Conservation (phyloP, 2,113 vertebrate species). For the Copsychus sechellarum region DNA sequence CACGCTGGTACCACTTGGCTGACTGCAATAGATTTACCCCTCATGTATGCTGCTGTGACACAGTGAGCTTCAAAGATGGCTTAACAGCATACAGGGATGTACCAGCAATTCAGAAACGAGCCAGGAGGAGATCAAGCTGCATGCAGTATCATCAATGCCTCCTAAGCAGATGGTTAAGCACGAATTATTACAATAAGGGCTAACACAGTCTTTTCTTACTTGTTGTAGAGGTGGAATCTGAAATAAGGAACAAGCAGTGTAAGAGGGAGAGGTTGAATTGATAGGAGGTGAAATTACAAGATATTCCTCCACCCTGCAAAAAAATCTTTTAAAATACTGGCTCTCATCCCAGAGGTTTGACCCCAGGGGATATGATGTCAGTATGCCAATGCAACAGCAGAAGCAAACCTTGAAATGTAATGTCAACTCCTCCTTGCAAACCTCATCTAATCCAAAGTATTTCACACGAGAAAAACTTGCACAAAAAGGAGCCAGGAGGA, state of each 20-base stretch:
- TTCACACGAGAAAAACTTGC: neutral
- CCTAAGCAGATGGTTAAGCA: neutral
- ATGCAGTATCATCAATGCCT: neutral
- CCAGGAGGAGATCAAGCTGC: conserved; percentile 6
- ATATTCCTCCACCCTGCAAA: conserved; percentile 2
- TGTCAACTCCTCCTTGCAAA: conserved; percentile 13
- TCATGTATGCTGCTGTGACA: neutral
- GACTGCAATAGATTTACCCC: conserved; percentile 7
- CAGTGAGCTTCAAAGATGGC: conserved; percentile 34
- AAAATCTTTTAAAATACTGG: conserved; percentile 22
- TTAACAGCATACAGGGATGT: conserved; percentile 2
- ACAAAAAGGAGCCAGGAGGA: conserved; percentile 8
- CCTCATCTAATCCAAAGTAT: conserved; percentile 28
- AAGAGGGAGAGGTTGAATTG: neutral
- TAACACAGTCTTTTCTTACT: neutral
- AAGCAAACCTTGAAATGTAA: conserved; percentile 36
- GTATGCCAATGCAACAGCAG: neutral
- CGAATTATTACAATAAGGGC: neutral
- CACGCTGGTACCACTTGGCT: neutral
- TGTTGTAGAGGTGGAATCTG: neutral
- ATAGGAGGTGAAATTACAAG: neutral
- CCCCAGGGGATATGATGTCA: conserved; percentile 31
- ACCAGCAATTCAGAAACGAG: neutral
- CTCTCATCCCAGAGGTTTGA: conserved; percentile 12
- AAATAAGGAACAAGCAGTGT: neutral